Evolutionary conservation across 2,797 vertebrate genomes (phyloP).

Genomic region (Chelidonichthys spinosus): DNA sequence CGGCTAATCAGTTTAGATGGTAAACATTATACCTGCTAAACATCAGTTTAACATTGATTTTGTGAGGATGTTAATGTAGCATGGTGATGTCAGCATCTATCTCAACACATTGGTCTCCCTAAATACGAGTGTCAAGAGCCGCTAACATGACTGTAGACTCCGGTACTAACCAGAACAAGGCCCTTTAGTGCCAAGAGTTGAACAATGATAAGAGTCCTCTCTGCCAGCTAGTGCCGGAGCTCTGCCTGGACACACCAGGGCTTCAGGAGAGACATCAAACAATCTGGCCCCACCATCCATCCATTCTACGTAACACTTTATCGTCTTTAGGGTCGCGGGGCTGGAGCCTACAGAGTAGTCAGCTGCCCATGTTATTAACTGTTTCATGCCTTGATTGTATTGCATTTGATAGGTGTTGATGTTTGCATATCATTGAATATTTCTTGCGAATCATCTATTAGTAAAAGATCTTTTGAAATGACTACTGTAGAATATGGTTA

Average conservation of each 20-base stretch:
- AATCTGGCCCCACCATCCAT: not conserved
- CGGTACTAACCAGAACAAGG: not conserved
- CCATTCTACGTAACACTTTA: too few species aligned
- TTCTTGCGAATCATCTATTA: not conserved
- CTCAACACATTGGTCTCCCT: not conserved
- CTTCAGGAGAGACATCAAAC: not conserved
- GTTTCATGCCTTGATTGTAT: not conserved
- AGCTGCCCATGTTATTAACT: not conserved
- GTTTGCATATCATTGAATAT: not conserved
- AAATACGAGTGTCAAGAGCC: not conserved
- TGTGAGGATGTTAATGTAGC: not conserved
- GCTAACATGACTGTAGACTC: not conserved
- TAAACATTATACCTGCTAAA: not conserved
- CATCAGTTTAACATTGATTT: not conserved
- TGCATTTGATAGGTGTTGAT: not conserved
- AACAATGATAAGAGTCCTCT: not conserved
- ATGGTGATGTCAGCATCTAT: not conserved
- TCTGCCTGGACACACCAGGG: not conserved
- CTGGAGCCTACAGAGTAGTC: not conserved
- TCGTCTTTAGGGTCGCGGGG: too few species aligned
- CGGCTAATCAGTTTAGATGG: not conserved
- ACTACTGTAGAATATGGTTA: not conserved
- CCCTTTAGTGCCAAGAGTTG: not conserved
- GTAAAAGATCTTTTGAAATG: not conserved
- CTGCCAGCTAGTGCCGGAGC: not conserved